phyloP scores from a whole-genome alignment of 2,888 invertebrate species.

The Cantharis lateralis region DNA sequence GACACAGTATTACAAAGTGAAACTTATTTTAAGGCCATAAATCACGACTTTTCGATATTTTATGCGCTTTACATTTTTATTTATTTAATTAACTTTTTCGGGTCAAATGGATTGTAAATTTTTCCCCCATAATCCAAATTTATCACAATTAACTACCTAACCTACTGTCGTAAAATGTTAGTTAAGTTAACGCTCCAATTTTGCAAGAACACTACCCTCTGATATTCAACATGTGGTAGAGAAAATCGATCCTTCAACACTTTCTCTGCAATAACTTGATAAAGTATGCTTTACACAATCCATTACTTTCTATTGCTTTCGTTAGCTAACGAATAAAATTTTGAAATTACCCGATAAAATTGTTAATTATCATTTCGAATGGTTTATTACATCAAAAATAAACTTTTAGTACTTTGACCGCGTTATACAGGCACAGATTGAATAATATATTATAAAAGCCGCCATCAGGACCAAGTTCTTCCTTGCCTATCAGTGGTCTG shows the following conservation, averaged over 20 bases:
- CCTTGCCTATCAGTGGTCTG: no score
- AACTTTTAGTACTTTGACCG: not conserved
- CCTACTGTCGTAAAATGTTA: not conserved
- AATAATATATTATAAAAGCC: not conserved
- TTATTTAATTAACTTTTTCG: not conserved
- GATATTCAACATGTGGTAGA: not conserved
- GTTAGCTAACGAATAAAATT: not conserved
- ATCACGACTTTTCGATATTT: not conserved
- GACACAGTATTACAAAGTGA: not conserved
- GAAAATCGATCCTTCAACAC: not conserved
- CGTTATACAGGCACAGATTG: not conserved
- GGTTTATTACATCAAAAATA: not conserved
- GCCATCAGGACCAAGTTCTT: not conserved
- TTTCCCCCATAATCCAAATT: not conserved
- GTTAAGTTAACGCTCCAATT: not conserved
- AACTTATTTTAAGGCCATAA: not conserved
- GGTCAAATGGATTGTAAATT: not conserved
- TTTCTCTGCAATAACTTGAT: not conserved
- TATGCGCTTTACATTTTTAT: not conserved
- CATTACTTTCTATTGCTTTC: not conserved
- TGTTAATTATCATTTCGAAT: not conserved
- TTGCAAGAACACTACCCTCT: not conserved
- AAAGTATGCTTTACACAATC: not conserved
- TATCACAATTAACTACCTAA: not conserved
- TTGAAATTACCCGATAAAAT: not conserved